These are phyloP conservation scores for Drosophila limbata DNA, from an alignment of 2,888 invertebrate genomes.

Conservation along the genomic window DNA sequence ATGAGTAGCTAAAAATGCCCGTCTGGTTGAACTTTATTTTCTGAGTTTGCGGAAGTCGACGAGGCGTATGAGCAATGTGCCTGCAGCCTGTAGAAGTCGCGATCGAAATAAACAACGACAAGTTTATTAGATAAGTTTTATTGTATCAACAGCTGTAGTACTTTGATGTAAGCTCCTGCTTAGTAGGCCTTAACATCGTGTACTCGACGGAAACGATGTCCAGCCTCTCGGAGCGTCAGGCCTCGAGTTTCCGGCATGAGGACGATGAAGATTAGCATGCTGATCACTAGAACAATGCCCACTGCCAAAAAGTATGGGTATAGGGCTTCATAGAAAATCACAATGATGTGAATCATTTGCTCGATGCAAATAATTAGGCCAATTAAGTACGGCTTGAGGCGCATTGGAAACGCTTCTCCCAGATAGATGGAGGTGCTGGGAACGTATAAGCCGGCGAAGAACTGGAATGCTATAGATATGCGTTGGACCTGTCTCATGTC, in stretches of 20 bases:
- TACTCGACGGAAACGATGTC: conserved; percentile 49
- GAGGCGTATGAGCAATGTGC: conserved; percentile 29
- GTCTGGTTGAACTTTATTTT: conserved; percentile 11
- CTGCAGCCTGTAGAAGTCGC: not conserved
- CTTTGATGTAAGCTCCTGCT: conserved; percentile 3
- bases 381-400: conserved; percentile 69
- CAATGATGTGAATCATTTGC: conserved; percentile 68
- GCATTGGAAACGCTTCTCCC: conserved; percentile 79
- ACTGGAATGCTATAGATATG: conserved; percentile 67
- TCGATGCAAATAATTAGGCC: conserved; percentile 69
- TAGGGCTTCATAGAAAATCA: conserved; percentile 35
- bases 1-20: not conserved
- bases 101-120: not conserved
- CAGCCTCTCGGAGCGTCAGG: conserved; percentile 61
- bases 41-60: conserved; percentile 3
- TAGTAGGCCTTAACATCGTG: conserved; percentile 60
- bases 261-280: conserved; percentile 44
- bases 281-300: conserved; percentile 59
- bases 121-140: conserved; percentile 1
- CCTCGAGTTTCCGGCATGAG: conserved; percentile 67
- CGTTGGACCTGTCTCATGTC: conserved; percentile 53
- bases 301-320: conserved; percentile 57
- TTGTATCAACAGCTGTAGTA: conserved; percentile 1
- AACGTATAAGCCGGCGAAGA: conserved; percentile 72
- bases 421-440: conserved; percentile 70